phyloP scores from a whole-genome alignment of 1,140 invertebrate genomes.

The Leptopilina boulardi region DNA sequence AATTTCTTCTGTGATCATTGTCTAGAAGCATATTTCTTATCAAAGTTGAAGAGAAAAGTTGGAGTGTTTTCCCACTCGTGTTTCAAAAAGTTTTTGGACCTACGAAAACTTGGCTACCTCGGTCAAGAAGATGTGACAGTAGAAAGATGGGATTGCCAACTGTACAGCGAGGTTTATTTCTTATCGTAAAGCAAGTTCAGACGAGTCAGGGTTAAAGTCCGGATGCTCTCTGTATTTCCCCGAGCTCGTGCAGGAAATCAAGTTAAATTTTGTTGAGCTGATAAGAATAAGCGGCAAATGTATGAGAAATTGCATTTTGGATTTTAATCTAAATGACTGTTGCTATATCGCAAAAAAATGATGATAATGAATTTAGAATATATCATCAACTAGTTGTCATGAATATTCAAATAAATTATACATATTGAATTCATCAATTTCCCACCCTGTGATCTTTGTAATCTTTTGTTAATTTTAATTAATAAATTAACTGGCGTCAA shows the following conservation, averaged over 20 bases:
- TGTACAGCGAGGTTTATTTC: conserved; percentile 60
- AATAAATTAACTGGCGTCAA: no score
- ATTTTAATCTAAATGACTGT: not conserved
- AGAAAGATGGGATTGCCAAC: not conserved
- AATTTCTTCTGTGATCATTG: not conserved
- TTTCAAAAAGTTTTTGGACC: not conserved
- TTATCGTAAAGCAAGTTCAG: conserved; percentile 69
- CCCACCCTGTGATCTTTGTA: no score
- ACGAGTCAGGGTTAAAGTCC: conserved; percentile 57
- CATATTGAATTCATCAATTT: no score
- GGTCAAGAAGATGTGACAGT: conserved; percentile 57
- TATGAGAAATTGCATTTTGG: not conserved
- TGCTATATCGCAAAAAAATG: no score
- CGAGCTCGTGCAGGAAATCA: conserved; percentile 69
- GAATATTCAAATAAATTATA: no score
- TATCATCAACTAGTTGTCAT: no score
- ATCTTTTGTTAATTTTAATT: no score
- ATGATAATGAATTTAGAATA: no score
- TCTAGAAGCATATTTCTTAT: not conserved
- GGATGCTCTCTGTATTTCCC: conserved; percentile 64
- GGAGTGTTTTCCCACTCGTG: not conserved
- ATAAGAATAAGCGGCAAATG: conserved; percentile 60
- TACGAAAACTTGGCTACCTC: conserved; percentile 50
- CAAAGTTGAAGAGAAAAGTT: not conserved
- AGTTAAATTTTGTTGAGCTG: conserved; percentile 70